Conservation (phyloP, 2,113 vertebrate species). For the Mesitornis unicolor region DNA sequence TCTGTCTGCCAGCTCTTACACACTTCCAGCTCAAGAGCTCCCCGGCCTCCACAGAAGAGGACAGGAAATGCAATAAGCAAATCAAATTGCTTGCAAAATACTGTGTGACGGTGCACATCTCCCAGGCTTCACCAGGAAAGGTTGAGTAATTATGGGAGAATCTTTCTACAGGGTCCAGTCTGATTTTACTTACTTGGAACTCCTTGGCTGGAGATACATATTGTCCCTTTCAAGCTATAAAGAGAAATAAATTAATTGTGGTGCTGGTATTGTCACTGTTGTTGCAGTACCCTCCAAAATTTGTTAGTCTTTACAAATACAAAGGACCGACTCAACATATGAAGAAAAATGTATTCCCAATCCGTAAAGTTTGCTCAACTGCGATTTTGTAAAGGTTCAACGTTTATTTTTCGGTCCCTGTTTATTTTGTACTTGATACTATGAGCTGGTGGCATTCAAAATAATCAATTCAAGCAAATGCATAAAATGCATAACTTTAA, state of each 20-base stretch:
- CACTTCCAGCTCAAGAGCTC: neutral
- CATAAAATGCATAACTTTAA: neutral
- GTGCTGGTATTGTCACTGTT: neutral
- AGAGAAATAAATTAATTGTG: neutral
- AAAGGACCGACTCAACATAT: rapidly evolving
- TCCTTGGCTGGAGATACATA: neutral
- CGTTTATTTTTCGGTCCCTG: neutral
- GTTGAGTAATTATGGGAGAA: neutral
- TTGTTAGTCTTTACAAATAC: neutral
- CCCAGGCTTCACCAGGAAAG: neutral
- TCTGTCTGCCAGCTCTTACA: neutral
- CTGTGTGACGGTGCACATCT: rapidly evolving
- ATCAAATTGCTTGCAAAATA: neutral
- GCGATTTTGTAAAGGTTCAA: neutral
- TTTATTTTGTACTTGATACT: neutral
- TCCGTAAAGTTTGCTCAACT: neutral
- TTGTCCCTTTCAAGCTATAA: neutral
- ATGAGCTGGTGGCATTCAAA: neutral
- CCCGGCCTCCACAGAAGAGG: neutral
- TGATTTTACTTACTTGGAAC: neutral
- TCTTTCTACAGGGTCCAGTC: neutral
- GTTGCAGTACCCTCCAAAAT: neutral
- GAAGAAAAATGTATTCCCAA: neutral
- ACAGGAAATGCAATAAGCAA: slow-evolving; percentile 28
- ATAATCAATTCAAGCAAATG: neutral